Percentiles rank a stretch among this genome's conserved stretches.
phyloP scores from a whole-genome alignment of 2,888 invertebrate species.

The Volucella zonaria region DNA sequence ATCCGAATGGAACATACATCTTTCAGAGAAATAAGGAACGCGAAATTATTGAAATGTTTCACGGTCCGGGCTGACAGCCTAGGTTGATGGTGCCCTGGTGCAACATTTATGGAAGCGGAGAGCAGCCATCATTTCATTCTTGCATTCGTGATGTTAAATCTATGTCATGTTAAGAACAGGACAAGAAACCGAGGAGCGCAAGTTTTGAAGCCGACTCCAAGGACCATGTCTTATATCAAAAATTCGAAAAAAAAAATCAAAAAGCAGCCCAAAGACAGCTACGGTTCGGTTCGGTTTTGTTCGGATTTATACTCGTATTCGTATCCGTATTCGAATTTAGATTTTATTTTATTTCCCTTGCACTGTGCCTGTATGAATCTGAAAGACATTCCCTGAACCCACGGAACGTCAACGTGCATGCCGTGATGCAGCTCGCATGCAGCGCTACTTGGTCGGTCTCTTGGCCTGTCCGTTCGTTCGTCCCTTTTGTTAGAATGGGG shows the following conservation, averaged over 20 bases:
- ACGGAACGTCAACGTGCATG: constrained; percentile 8
- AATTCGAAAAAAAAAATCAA: constrained; percentile 37
- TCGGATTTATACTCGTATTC: too few species aligned
- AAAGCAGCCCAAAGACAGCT: constrained; percentile 15
- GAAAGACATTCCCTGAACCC: constrained; percentile 45
- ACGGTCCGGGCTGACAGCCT: constrained; percentile 24
- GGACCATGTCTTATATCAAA: constrained; percentile 21
- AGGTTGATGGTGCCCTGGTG: neutral
- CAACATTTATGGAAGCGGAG: constrained; percentile 25
- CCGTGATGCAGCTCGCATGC: constrained; percentile 37
- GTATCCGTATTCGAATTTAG: too few species aligned
- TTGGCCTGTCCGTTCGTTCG: neutral
- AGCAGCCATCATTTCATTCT: constrained; percentile 20
- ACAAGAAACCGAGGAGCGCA: constrained; percentile 6
- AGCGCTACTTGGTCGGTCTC: constrained; percentile 28
- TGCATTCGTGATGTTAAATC: constrained; percentile 48
- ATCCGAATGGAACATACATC: neutral
- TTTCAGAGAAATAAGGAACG: constrained; percentile 33
- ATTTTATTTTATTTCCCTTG: constrained; percentile 33
- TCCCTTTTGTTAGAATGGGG: neutral
- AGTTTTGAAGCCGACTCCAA: neutral
- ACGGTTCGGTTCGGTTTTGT: too few species aligned
- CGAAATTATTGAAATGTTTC: constrained; percentile 64
- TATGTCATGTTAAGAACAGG: constrained; percentile 26
- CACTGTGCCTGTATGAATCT: constrained; percentile 18